Evolutionary conservation across 64 coral and sea anemone species (phyloP).

Genomic region (Actinia equina): DNA sequence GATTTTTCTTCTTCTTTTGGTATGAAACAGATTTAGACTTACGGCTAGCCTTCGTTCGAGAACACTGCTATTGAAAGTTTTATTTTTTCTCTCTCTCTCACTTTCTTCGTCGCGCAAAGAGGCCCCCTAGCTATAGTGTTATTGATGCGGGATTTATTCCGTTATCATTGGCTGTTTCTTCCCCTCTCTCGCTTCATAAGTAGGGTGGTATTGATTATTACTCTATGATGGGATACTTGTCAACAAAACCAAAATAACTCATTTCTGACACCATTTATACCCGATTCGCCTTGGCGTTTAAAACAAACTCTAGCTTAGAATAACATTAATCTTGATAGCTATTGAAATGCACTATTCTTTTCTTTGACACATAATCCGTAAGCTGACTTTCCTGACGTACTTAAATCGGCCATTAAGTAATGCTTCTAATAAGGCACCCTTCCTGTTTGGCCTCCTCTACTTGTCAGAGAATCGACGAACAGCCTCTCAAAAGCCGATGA

Average conservation of each 20-base stretch:
- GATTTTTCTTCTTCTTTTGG: background rate
- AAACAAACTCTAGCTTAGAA: background rate
- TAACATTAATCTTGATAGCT: background rate
- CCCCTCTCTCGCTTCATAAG: background rate
- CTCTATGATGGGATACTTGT: background rate
- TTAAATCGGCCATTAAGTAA: constrained; percentile 5
- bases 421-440: background rate
- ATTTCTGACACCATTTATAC: background rate
- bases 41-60: background rate
- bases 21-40: background rate
- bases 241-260: background rate
- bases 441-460: constrained; percentile 10
- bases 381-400: background rate
- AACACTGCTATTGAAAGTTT: too few relatives aligned
- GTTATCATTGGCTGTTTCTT: background rate
- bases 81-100: background rate
- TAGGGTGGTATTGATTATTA: background rate
- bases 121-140: background rate
- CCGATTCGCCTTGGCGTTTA: background rate
- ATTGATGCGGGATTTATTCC: background rate
- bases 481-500: constrained; percentile 28
- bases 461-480: constrained; percentile 9
- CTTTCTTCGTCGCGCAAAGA: background rate
- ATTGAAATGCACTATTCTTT: background rate
- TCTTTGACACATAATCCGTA: background rate